A percentile compares a stretch with the other conserved stretches of the same genome.
Evolutionary conservation across 2,888 invertebrate species (phyloP).

Genomic region (Caenorhabditis sp.): DNA sequence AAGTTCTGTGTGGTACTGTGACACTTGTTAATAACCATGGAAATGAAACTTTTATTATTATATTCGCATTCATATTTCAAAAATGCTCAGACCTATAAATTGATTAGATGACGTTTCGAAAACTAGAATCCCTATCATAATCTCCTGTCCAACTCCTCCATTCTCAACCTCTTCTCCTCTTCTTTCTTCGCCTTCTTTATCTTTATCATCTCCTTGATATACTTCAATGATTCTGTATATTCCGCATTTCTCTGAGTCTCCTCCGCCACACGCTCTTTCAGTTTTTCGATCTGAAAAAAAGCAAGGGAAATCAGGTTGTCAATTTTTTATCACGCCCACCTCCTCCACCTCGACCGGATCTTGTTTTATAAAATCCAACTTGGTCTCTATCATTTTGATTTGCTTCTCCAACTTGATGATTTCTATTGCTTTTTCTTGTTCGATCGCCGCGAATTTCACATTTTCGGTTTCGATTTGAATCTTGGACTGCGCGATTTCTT

Average conservation of each 20-base stretch:
- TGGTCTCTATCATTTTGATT: constrained; percentile 43
- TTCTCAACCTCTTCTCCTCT: constrained; percentile 20
- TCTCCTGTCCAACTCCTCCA: constrained; percentile 1
- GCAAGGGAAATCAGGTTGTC: neutral
- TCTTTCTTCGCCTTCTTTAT: constrained; percentile 35
- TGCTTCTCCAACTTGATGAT: constrained; percentile 48
- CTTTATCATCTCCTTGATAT: constrained; percentile 18
- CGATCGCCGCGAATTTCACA: constrained; percentile 58
- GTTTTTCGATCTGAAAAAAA: constrained; percentile 42
- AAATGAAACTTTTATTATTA: no score
- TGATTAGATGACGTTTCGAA: no score
- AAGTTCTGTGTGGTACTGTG: no score
- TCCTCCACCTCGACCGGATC: constrained; percentile 48
- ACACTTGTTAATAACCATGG: no score
- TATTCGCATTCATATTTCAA: no score
- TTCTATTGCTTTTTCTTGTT: constrained; percentile 56
- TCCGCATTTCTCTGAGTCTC: constrained; percentile 33
- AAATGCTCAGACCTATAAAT: no score
- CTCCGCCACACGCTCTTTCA: constrained; percentile 34
- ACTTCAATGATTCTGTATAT: constrained; percentile 25
- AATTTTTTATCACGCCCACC: constrained; percentile 9
- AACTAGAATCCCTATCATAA: no score
- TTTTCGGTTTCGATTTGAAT: constrained; percentile 49
- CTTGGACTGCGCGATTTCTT: constrained; percentile 43
- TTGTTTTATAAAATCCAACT: constrained; percentile 42